These are phyloP conservation scores for Pogonocichla stellata DNA, from an alignment of 2,113 vertebrate genomes.

Conservation along the genomic window DNA sequence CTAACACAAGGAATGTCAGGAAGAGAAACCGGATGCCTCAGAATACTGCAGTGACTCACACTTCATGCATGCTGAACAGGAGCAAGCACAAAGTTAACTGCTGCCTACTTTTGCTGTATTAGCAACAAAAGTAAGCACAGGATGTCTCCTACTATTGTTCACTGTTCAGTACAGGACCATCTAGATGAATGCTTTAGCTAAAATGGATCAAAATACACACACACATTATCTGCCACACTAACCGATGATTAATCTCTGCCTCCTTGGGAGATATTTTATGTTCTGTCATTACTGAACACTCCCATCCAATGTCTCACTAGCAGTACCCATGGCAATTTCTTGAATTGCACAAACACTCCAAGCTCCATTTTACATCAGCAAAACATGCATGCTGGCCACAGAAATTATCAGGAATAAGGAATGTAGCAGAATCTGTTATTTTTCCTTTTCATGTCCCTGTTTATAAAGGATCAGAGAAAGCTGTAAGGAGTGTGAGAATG, in stretches of 20 bases:
- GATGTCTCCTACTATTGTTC: neutral
- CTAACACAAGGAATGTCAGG: neutral
- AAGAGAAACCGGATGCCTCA: neutral
- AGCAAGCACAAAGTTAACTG: neutral
- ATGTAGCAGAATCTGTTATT: neutral
- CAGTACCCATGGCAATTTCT: neutral
- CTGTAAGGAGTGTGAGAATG: neutral
- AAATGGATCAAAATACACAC: neutral
- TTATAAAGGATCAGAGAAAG: neutral
- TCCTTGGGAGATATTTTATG: neutral
- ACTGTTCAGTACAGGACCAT: neutral
- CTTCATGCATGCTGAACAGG: neutral
- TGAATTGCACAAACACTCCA: neutral
- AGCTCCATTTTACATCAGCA: neutral
- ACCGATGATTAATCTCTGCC: neutral
- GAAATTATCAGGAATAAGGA: neutral
- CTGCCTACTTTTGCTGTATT: neutral
- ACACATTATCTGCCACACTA: neutral
- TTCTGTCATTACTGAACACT: neutral
- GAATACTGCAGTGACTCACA: neutral
- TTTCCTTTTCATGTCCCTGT: neutral
- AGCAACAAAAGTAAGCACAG: neutral
- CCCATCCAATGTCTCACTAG: neutral
- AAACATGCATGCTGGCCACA: neutral
- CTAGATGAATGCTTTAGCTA: neutral